A percentile compares a stretch with the other conserved stretches of the same genome.
Evolutionary conservation across 2,797 vertebrate species (phyloP).

Genomic region (Pagetopsis macropterus): DNA sequence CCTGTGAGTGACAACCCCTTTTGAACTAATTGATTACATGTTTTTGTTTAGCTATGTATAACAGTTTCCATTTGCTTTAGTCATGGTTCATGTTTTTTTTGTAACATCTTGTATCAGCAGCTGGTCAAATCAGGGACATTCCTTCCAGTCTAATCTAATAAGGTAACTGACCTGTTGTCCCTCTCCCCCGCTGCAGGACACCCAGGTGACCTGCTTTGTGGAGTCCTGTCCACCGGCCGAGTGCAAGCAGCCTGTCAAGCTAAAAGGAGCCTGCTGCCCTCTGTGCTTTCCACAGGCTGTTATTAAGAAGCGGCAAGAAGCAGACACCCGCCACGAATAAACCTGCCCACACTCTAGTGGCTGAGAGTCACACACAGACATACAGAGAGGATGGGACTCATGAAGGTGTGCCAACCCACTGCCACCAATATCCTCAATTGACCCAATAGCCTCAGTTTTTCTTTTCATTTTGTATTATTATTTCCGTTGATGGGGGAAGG

Average conservation of each 20-base stretch:
- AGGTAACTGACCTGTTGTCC: conserved; percentile 14
- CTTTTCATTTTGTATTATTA: conserved; percentile 44
- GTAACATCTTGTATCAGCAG: neutral
- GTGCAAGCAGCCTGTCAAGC: conserved; percentile 85
- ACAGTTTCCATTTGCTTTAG: neutral
- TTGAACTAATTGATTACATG: neutral
- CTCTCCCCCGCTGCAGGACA: conserved; percentile 76
- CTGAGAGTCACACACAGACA: conserved; percentile 58
- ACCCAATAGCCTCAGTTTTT: conserved; percentile 72
- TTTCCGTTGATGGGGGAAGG: conserved; percentile 45
- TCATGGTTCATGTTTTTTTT: conserved; percentile 3
- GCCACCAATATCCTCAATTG: conserved; percentile 62
- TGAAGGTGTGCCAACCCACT: conserved; percentile 53
- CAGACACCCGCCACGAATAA: conserved; percentile 49
- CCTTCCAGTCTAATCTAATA: conserved; percentile 13
- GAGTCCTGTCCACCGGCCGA: conserved; percentile 85
- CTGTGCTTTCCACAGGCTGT: conserved; percentile 80
- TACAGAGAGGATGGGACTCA: conserved; percentile 68
- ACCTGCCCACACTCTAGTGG: conserved; percentile 53
- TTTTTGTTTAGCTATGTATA: neutral
- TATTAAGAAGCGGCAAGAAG: conserved; percentile 20
- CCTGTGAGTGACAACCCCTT: neutral
- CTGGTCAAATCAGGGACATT: conserved; percentile 1
- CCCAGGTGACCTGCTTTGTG: conserved; percentile 95
- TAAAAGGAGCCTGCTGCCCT: conserved; percentile 90